These are phyloP conservation scores for Linhomoeus sp. DNA, from an alignment of 2,888 invertebrate species.

Conservation along the genomic window DNA sequence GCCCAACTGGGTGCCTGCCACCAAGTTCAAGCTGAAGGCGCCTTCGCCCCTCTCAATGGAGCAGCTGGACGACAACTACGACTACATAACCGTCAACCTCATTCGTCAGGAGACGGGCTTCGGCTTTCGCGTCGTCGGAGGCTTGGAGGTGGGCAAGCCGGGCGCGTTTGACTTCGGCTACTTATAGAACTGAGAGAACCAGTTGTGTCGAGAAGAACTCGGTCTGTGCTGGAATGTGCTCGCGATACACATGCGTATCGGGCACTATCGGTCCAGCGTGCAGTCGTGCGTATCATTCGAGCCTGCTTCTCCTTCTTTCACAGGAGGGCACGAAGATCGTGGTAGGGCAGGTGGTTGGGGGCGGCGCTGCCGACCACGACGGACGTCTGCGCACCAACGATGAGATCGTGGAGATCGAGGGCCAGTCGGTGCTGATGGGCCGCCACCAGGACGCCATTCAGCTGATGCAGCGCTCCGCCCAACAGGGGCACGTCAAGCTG, in stretches of 20 bases:
- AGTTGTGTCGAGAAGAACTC: too few relatives aligned
- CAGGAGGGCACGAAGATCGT: slow-evolving; percentile 41
- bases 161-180: background rate
- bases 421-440: slow-evolving; percentile 41
- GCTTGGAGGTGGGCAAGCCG: slow-evolving; percentile 79
- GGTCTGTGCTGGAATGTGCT: too few relatives aligned
- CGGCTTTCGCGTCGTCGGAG: slow-evolving; percentile 92
- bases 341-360: slow-evolving; percentile 85
- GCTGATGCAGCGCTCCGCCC: slow-evolving; percentile 67
- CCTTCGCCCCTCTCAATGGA: too few relatives aligned
- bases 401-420: slow-evolving; percentile 80
- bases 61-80: too few relatives aligned
- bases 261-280: too few relatives aligned
- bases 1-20: slow-evolving; percentile 25
- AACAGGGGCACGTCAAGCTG: slow-evolving; percentile 62
- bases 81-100: slow-evolving; percentile 55
- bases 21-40: slow-evolving; percentile 10
- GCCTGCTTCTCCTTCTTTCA: too few relatives aligned
- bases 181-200: too few relatives aligned
- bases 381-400: slow-evolving; percentile 75
- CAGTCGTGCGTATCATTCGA: too few relatives aligned
- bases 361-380: slow-evolving; percentile 78
- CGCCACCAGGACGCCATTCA: slow-evolving; percentile 83
- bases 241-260: too few relatives aligned
- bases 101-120: slow-evolving; percentile 80